Evolutionary conservation across 2,113 vertebrate species (phyloP).

Genomic region (Myrmecophaga tridactyla): DNA sequence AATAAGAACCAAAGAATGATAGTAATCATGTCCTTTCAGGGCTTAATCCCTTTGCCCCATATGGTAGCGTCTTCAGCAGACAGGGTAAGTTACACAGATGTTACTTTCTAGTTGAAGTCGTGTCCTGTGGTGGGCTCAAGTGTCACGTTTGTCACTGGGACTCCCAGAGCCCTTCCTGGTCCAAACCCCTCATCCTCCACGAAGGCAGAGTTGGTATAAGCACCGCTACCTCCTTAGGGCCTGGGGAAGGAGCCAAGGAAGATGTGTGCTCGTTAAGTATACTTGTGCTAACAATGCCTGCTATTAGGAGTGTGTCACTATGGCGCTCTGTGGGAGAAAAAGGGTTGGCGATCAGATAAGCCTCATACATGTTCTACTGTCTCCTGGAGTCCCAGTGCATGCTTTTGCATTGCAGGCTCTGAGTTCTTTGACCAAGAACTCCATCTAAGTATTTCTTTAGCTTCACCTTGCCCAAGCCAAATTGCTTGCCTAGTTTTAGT

Average conservation of each 20-base stretch:
- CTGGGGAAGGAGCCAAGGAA: background rate
- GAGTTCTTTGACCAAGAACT: background rate
- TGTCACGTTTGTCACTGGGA: background rate
- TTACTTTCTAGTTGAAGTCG: background rate
- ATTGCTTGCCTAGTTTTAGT: background rate
- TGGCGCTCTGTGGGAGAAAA: fast-evolving
- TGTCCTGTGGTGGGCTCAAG: background rate
- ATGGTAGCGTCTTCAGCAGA: background rate
- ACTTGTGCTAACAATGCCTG: background rate
- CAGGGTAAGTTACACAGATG: fast-evolving
- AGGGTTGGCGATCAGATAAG: background rate
- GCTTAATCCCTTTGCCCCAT: background rate
- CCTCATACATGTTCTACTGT: background rate
- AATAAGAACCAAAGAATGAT: background rate
- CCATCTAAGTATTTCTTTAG: background rate
- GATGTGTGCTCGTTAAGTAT: background rate
- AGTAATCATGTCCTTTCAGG: fast-evolving
- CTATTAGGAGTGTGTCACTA: background rate
- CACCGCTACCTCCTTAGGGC: background rate
- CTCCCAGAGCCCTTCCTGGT: background rate
- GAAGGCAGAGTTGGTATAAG: too few species aligned
- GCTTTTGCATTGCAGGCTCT: background rate
- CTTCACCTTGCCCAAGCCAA: background rate
- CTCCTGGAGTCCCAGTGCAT: background rate
- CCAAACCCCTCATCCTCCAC: too few species aligned